Evolutionary conservation across 2,113 vertebrate species (phyloP).

Genomic region (Lepus americanus): DNA sequence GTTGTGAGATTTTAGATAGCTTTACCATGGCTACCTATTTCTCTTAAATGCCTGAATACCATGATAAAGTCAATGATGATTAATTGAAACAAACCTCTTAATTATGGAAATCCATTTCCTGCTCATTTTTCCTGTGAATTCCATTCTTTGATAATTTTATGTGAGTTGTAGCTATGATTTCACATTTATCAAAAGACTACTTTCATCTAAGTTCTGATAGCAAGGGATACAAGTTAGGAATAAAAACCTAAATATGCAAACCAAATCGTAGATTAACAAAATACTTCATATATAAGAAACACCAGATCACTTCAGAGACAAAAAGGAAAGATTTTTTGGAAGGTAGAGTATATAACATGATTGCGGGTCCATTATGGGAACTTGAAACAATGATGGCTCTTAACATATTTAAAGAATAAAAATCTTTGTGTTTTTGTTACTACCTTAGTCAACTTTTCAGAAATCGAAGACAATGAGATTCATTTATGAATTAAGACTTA

Average conservation of each 20-base stretch:
- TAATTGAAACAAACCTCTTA: conserved; percentile 61
- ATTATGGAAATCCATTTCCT: conserved; percentile 64
- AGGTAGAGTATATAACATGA: not conserved
- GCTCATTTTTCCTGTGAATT: conserved; percentile 43
- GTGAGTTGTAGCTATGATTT: not conserved
- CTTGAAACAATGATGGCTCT: not conserved
- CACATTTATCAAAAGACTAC: not conserved
- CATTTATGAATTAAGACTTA: not conserved
- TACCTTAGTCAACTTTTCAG: not conserved
- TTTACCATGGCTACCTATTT: conserved; percentile 21
- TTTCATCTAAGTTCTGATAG: not conserved
- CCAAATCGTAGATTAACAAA: not conserved
- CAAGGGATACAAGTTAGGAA: not conserved
- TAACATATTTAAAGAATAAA: not conserved
- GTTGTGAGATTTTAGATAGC: conserved; percentile 53
- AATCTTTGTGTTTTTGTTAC: not conserved
- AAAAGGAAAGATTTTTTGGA: not conserved
- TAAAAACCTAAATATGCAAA: not conserved
- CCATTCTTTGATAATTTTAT: conserved; percentile 19
- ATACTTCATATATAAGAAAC: not conserved
- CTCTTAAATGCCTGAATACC: conserved; percentile 46
- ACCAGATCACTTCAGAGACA: not conserved
- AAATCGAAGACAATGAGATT: not conserved
- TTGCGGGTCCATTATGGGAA: not conserved
- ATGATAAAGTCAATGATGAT: conserved; percentile 62